These are phyloP conservation scores for Stenoptilia bipunctidactyla DNA, from an alignment of 2,888 invertebrate genomes.

Conservation along the genomic window DNA sequence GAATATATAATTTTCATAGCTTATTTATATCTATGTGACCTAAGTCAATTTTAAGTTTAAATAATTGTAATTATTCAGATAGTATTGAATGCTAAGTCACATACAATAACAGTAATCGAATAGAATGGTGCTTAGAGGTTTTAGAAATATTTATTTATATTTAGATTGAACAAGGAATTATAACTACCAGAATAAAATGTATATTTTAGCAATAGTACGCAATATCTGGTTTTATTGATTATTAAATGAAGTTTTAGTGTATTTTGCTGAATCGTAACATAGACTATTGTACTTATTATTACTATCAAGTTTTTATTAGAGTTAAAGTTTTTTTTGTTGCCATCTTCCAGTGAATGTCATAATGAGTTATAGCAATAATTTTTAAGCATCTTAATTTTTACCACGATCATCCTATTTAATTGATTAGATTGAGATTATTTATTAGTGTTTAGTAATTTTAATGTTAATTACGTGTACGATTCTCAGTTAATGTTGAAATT, in stretches of 20 bases:
- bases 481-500: slow-evolving; percentile 53
- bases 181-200: slow-evolving; percentile 36
- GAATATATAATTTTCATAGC: slow-evolving; percentile 40
- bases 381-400: slow-evolving; percentile 18
- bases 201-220: slow-evolving; percentile 31
- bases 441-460: slow-evolving; percentile 62
- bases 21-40: slow-evolving; percentile 45
- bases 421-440: slow-evolving; percentile 57
- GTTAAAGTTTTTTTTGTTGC: slow-evolving; percentile 29
- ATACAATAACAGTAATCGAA: slow-evolving; percentile 57
- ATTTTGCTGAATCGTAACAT: slow-evolving; percentile 21
- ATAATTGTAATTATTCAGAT: slow-evolving; percentile 43
- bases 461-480: slow-evolving; percentile 34
- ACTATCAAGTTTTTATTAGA: no score
- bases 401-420: slow-evolving; percentile 49
- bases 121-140: slow-evolving; percentile 70
- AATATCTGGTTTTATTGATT: no score
- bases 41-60: slow-evolving; percentile 56
- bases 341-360: slow-evolving; percentile 22
- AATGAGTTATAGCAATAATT: slow-evolving; percentile 32
- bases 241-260: slow-evolving; percentile 17
- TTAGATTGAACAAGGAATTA: slow-evolving; percentile 29
- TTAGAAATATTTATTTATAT: slow-evolving; percentile 51
- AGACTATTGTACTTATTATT: slow-evolving; percentile 7
- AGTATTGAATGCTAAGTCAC: slow-evolving; percentile 64